Conservation (phyloP, 2,888 invertebrate species). For the Barypeithes pellucidus region DNA sequence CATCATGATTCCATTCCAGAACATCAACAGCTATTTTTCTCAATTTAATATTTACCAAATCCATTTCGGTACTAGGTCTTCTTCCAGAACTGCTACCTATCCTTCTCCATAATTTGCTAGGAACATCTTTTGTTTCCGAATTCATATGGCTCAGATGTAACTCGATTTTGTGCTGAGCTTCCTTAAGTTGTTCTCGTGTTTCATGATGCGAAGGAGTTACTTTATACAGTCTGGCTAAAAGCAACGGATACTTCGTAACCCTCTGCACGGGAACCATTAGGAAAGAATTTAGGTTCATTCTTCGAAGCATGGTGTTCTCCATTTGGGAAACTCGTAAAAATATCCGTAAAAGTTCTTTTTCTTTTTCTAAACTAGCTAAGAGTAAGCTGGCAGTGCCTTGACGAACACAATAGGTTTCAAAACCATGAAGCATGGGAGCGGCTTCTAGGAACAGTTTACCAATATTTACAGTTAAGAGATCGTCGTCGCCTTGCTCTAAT, state of each 20-base stretch:
- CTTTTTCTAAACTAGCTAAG: slow-evolving; percentile 92
- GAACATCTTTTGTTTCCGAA: slow-evolving; percentile 92
- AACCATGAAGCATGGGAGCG: slow-evolving; percentile 93
- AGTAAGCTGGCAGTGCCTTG: slow-evolving; percentile 92
- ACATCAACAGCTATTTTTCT: slow-evolving; percentile 95
- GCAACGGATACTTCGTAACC: slow-evolving; percentile 96
- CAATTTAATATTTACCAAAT: slow-evolving; percentile 91
- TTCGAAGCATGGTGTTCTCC: slow-evolving; percentile 92
- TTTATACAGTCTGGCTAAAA: slow-evolving; percentile 91
- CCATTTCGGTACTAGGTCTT: slow-evolving; percentile 86
- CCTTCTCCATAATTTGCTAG: slow-evolving; percentile 91
- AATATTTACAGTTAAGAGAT: slow-evolving; percentile 90
- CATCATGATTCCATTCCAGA: slow-evolving; percentile 95
- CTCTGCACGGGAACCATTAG: slow-evolving; percentile 98
- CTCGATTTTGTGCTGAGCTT: slow-evolving; percentile 94
- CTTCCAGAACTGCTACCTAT: slow-evolving; percentile 82
- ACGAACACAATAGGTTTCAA: slow-evolving; percentile 95
- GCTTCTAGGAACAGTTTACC: slow-evolving; percentile 93
- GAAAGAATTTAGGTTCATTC: slow-evolving; percentile 98
- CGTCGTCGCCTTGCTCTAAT: slow-evolving; percentile 84
- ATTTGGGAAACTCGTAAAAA: slow-evolving; percentile 97
- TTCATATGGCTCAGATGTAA: slow-evolving; percentile 95
- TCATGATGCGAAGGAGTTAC: slow-evolving; percentile 90
- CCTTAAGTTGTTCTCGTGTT: slow-evolving; percentile 86
- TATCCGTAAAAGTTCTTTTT: slow-evolving; percentile 93